phyloP scores from a whole-genome alignment of 92 coral and sea anemone species.

The Actinernus sp. region DNA sequence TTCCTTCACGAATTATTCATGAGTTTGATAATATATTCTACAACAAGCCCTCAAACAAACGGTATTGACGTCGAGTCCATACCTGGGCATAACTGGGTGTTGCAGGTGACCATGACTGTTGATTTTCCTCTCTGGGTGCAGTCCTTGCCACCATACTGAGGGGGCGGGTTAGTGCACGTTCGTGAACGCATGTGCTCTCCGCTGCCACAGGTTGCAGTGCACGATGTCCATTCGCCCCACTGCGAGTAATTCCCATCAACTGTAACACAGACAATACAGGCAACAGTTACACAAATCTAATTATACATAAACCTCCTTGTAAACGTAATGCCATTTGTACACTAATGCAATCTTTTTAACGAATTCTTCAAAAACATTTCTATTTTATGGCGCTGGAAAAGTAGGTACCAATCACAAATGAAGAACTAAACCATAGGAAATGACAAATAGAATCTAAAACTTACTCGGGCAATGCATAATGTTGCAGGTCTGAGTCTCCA shows the following conservation, averaged over 20 bases:
- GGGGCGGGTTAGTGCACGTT: conserved; percentile 84
- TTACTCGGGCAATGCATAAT: conserved; percentile 86
- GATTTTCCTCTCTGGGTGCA: conserved; percentile 84
- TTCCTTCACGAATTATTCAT: no score
- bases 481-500: conserved; percentile 69
- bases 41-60: no score
- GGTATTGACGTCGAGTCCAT: no score
- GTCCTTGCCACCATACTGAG: conserved; percentile 91
- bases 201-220: conserved; percentile 93
- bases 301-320: no score
- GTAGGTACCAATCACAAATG: no score
- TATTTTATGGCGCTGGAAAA: no score
- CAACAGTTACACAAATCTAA: neutral
- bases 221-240: conserved; percentile 93
- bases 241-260: conserved; percentile 89
- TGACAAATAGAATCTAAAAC: no score
- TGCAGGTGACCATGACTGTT: conserved; percentile 69
- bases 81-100: conserved; percentile 94
- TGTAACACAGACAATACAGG: conserved; percentile 23
- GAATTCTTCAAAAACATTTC: no score
- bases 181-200: conserved; percentile 89
- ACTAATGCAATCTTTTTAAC: no score
- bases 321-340: no score
- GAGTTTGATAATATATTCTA: no score
- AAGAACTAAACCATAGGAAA: no score